Percentiles rank a stretch among this genome's conserved stretches.
phyloP scores from a whole-genome alignment of 2,113 vertebrate species.

The Psittacula cyanocephala region DNA sequence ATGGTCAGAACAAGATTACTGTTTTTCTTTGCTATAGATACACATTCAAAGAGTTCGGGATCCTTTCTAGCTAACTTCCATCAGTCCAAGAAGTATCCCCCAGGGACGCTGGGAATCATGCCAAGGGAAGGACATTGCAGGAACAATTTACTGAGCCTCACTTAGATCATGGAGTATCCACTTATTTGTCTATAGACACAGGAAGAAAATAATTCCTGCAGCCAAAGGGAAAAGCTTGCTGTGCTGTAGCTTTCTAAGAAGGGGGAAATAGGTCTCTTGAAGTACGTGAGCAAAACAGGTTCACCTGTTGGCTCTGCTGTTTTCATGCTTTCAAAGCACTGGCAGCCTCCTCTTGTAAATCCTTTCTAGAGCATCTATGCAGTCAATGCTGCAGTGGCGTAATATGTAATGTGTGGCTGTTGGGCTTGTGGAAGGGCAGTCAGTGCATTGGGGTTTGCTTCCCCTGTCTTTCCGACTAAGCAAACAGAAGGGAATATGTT shows the following conservation, averaged over 20 bases:
- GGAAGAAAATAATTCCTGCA: not conserved
- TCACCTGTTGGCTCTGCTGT: constrained; percentile 50
- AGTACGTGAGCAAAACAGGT: not conserved
- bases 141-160: not conserved
- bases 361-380: not conserved
- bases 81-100: not conserved
- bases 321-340: not conserved
- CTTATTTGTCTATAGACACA: not conserved
- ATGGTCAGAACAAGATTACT: not conserved
- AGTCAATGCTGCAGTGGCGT: not conserved
- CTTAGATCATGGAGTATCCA: not conserved
- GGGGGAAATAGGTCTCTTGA: not conserved
- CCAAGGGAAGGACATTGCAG: not conserved
- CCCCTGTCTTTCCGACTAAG: not conserved
- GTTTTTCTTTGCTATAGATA: not conserved
- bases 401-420: not conserved
- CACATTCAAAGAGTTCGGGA: not conserved
- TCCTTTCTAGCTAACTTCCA: not conserved
- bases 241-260: not conserved
- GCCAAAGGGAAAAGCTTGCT: not conserved
- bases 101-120: not conserved
- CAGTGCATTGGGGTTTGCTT: fast-evolving
- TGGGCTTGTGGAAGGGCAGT: not conserved
- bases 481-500: not conserved
- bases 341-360: not conserved